These are phyloP conservation scores for Matsumurasca onukii DNA, from an alignment of 1,140 invertebrate species.

Conservation along the genomic window DNA sequence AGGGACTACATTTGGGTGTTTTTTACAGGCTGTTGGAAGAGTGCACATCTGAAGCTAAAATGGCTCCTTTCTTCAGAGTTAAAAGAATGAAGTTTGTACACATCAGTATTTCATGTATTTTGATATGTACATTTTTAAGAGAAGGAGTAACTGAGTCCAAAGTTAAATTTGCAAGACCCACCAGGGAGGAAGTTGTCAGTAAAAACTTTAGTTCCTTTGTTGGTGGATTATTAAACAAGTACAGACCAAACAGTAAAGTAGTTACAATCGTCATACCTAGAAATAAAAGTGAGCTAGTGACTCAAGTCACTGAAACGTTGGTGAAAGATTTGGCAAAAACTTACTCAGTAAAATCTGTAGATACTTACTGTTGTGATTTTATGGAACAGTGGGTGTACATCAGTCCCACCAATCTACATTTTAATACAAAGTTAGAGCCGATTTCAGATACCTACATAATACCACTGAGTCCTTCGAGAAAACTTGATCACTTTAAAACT, in stretches of 20 bases:
- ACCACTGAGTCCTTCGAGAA: not conserved
- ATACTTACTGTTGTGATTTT: constrained; percentile 11
- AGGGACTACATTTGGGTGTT: too few relatives aligned
- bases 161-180: too few relatives aligned
- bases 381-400: not conserved
- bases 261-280: not conserved
- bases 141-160: too few relatives aligned
- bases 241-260: not conserved
- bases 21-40: too few relatives aligned
- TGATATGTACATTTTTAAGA: too few relatives aligned
- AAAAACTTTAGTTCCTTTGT: not conserved
- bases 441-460: not conserved
- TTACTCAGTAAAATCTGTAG: not conserved
- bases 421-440: not conserved
- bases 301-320: not conserved
- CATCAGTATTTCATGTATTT: too few relatives aligned
- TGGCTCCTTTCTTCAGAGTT: too few relatives aligned
- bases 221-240: not conserved
- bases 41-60: too few relatives aligned
- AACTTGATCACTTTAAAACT: not conserved
- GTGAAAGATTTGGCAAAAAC: not conserved
- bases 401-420: not conserved
- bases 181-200: too few relatives aligned
- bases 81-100: too few relatives aligned
- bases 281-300: not conserved